Evolutionary conservation across 1,140 invertebrate species (phyloP).

Genomic region (Platyscapa corneri): DNA sequence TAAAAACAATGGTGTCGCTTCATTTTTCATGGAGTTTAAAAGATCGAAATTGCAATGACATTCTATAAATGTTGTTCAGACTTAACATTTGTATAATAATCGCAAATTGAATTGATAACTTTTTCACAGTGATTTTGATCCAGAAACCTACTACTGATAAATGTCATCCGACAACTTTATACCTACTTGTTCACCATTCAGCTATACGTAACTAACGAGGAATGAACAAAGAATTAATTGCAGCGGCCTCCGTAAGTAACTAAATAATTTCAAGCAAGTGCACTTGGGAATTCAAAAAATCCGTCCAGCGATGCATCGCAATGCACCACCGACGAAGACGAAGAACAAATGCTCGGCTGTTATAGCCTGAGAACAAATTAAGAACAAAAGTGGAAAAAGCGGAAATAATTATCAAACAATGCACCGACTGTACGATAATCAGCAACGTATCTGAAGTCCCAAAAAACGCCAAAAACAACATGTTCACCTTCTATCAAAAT

Average conservation of each 20-base stretch:
- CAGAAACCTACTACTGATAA: neutral
- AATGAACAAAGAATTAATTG: neutral
- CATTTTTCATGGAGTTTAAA: too few species aligned
- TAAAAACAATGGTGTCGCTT: neutral
- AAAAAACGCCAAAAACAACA: constrained; percentile 59
- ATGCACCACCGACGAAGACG: constrained; percentile 19
- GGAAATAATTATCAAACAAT: too few species aligned
- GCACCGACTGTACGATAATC: too few species aligned
- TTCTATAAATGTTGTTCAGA: neutral
- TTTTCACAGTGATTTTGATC: neutral
- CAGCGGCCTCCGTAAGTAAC: neutral
- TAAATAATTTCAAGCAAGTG: neutral
- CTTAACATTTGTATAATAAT: neutral
- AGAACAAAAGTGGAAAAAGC: too few species aligned
- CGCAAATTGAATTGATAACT: neutral
- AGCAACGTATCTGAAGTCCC: too few species aligned
- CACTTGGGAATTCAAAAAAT: neutral
- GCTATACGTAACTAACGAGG: neutral
- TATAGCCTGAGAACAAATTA: neutral
- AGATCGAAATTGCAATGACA: too few species aligned
- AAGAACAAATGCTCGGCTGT: neutral
- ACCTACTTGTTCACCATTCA: neutral
- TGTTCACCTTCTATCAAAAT: constrained; percentile 86
- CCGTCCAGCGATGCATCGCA: neutral
- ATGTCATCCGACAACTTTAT: neutral